Evolutionary conservation across 1,140 invertebrate genomes (phyloP).

Genomic region (Drosophila elegans): DNA sequence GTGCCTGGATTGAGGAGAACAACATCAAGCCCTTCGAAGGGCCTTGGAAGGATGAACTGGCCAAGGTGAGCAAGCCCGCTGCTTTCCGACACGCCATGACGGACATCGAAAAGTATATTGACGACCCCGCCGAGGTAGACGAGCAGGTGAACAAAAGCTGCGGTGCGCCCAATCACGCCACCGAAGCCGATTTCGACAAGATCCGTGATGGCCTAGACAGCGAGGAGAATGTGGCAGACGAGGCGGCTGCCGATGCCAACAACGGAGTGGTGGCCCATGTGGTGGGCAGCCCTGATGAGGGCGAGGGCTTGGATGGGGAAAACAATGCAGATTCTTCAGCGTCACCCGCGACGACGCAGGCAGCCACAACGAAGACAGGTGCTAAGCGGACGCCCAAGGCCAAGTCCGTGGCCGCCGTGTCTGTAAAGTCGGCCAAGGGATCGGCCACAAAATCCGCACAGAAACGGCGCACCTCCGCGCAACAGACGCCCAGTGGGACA

Average conservation of each 20-base stretch:
- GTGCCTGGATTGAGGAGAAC: constrained; percentile 95
- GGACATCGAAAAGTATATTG: constrained; percentile 94
- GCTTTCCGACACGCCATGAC: constrained; percentile 94
- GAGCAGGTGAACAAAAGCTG: constrained; percentile 84
- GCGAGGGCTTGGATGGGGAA: constrained; percentile 33
- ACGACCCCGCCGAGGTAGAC: constrained; percentile 87
- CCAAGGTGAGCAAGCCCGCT: constrained; percentile 91
- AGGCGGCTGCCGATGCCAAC: constrained; percentile 70
- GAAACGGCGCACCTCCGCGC: constrained; percentile 70
- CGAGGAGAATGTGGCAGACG: constrained; percentile 82
- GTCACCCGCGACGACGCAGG: constrained; percentile 51
- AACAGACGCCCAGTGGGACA: constrained; percentile 55
- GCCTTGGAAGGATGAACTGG: constrained; percentile 92
- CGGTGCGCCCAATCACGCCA: constrained; percentile 70
- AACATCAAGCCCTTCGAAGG: constrained; percentile 93
- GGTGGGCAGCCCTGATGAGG: constrained; percentile 70
- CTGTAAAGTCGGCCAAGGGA: constrained; percentile 55
- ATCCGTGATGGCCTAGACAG: constrained; percentile 86
- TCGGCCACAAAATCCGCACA: constrained; percentile 67
- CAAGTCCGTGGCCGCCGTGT: constrained; percentile 64
- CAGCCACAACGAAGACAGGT: constrained; percentile 42
- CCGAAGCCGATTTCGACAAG: constrained; percentile 89
- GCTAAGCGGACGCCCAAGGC: constrained; percentile 73
- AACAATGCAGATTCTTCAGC: constrained; percentile 53
- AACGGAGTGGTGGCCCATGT: constrained; percentile 71